A percentile compares a stretch with the other conserved stretches of the same genome.
phyloP scores from a whole-genome alignment of 2,888 invertebrate genomes.

The Lepidocyrtoides sp. region DNA sequence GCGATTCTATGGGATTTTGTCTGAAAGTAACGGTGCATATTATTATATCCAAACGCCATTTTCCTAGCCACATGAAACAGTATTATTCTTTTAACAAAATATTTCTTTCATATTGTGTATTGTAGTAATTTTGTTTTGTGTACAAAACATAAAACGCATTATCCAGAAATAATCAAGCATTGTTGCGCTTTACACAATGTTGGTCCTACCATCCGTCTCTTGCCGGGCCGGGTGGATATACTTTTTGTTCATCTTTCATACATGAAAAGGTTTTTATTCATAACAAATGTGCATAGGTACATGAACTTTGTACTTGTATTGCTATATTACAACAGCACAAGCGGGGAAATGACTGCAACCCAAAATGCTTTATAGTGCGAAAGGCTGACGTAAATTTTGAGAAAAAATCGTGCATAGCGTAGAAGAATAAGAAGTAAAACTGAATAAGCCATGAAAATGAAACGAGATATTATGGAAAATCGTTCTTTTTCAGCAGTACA shows the following conservation, averaged over 20 bases:
- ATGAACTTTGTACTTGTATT: neutral
- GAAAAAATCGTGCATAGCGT: conserved; percentile 5
- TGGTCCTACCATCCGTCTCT: too few species aligned
- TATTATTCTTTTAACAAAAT: too few species aligned
- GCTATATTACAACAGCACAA: too few species aligned
- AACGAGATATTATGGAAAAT: conserved; percentile 50
- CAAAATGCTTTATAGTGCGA: conserved; percentile 19
- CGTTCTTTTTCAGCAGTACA: conserved; percentile 48
- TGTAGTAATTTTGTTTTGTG: neutral
- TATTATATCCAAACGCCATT: neutral
- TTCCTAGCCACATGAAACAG: neutral
- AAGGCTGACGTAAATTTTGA: conserved; percentile 10
- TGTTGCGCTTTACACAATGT: neutral
- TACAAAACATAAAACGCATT: neutral
- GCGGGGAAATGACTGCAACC: conserved; percentile 29
- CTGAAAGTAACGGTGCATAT: neutral
- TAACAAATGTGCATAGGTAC: neutral
- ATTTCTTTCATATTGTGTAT: too few species aligned
- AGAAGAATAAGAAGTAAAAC: conserved; percentile 23
- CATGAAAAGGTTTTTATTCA: neutral
- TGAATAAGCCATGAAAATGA: conserved; percentile 54
- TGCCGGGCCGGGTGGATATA: too few species aligned
- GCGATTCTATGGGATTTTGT: neutral
- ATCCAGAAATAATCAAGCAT: conserved; percentile 17
- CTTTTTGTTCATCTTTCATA: neutral